phyloP scores from a whole-genome alignment of 1,140 invertebrate species.

The Pollicipes pollicipes region DNA sequence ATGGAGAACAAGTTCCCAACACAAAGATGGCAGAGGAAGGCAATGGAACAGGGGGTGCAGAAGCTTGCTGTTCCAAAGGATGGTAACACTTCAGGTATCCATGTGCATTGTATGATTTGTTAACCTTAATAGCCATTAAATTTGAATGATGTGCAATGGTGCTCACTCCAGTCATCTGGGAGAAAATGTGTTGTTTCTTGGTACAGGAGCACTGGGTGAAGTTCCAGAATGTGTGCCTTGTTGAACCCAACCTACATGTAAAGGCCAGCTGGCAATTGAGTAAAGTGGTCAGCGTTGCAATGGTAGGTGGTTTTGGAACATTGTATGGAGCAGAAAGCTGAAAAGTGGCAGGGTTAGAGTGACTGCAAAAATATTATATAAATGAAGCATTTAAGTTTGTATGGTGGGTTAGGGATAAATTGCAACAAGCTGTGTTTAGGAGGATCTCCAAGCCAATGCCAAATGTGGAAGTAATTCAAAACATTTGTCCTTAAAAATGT shows the following conservation, averaged over 20 bases:
- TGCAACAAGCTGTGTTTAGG: no score
- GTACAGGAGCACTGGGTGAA: background rate
- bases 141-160: background rate
- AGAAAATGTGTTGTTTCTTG: background rate
- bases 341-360: no score
- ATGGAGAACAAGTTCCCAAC: constrained; percentile 1
- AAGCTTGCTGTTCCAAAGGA: constrained; percentile 12
- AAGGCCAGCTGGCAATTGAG: no score
- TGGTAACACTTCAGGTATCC: constrained; percentile 10
- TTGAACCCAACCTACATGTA: background rate
- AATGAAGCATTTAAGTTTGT: no score
- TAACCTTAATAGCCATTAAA: background rate
- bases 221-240: background rate
- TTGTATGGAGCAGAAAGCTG: no score
- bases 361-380: no score
- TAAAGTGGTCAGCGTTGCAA: no score
- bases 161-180: constrained; percentile 4
- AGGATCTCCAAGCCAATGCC: no score
- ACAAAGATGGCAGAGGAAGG: constrained; percentile 16
- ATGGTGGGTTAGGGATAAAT: no score
- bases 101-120: background rate
- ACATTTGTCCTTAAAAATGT: no score
- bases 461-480: no score
- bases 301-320: no score
- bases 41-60: constrained; percentile 15